phyloP scores from a whole-genome alignment of 2,888 invertebrate genomes.

The Acanthococcus lagerstroemiae region DNA sequence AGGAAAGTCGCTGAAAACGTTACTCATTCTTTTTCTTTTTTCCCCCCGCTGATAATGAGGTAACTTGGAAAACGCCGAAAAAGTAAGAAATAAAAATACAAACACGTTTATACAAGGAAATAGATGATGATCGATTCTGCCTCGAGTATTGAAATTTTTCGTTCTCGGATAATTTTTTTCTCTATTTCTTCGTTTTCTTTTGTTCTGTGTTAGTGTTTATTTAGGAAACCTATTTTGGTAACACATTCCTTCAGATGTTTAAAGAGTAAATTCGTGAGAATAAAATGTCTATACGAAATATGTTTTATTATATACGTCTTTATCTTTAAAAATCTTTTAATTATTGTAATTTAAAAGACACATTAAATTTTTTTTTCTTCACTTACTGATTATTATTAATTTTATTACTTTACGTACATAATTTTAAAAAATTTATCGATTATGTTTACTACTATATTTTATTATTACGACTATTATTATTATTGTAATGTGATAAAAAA shows the following conservation, averaged over 20 bases:
- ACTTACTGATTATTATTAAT: slow-evolving; percentile 30
- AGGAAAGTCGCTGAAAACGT: not conserved
- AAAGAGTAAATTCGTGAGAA: slow-evolving; percentile 24
- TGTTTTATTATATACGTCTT: slow-evolving; percentile 28
- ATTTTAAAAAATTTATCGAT: slow-evolving; percentile 27
- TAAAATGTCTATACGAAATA: slow-evolving; percentile 26
- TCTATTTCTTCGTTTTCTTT: not conserved
- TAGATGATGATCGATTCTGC: not conserved
- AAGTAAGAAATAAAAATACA: not conserved
- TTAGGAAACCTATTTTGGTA: slow-evolving; percentile 26
- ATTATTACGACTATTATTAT: slow-evolving; percentile 21
- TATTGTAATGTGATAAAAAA: slow-evolving; percentile 31
- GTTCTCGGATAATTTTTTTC: too few relatives aligned
- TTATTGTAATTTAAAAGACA: slow-evolving; percentile 35
- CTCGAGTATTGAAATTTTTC: not conserved
- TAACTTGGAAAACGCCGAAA: not conserved
- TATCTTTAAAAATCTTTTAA: slow-evolving; percentile 21
- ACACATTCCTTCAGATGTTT: slow-evolving; percentile 30
- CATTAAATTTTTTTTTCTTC: slow-evolving; percentile 35
- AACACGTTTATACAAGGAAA: not conserved
- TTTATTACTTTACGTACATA: slow-evolving; percentile 29
- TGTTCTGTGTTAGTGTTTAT: slow-evolving; percentile 28
- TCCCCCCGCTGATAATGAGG: not conserved
- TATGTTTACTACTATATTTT: slow-evolving; percentile 27
- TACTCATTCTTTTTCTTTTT: not conserved